These are phyloP conservation scores for Odontomachus brunneus DNA, from an alignment of 1,140 invertebrate species.

Conservation along the genomic window DNA sequence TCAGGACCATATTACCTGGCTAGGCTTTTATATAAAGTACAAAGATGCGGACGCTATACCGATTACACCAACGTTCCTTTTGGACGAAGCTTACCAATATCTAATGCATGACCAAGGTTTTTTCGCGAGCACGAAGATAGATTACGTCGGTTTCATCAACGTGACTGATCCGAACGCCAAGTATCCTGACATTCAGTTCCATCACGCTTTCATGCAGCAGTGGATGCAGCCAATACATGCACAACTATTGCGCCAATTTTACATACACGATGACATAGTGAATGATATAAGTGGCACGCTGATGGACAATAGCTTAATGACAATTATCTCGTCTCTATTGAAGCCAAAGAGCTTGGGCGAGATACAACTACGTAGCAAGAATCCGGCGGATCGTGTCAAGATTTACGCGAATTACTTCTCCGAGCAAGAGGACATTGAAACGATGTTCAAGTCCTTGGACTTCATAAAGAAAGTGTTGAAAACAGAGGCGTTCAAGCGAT, in stretches of 20 bases:
- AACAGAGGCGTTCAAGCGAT: constrained; percentile 73
- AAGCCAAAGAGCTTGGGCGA: constrained; percentile 86
- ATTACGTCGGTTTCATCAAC: constrained; percentile 78
- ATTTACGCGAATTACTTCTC: constrained; percentile 90
- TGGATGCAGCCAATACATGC: too few relatives aligned
- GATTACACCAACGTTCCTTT: constrained; percentile 67
- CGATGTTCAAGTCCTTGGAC: constrained; percentile 73
- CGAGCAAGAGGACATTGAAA: constrained; percentile 84
- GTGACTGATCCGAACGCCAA: constrained; percentile 70
- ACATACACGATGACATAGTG: constrained; percentile 62
- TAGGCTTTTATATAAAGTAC: constrained; percentile 73
- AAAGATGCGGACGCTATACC: constrained; percentile 82
- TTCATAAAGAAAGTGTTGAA: constrained; percentile 64
- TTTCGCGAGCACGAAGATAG: constrained; percentile 66
- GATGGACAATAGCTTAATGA: constrained; percentile 75
- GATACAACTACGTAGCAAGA: constrained; percentile 85
- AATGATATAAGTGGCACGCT: constrained; percentile 66
- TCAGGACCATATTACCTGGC: constrained; percentile 88
- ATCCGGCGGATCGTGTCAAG: constrained; percentile 88
- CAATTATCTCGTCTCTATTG: constrained; percentile 78
- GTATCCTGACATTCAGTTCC: constrained; percentile 80
- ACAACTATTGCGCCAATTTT: too few relatives aligned
- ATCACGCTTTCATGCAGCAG: constrained; percentile 64
- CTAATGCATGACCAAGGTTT: constrained; percentile 71
- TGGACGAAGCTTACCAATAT: constrained; percentile 77